Evolutionary conservation across 2,113 vertebrate species (phyloP).

Genomic region (Sinocyclocheilus grahami): DNA sequence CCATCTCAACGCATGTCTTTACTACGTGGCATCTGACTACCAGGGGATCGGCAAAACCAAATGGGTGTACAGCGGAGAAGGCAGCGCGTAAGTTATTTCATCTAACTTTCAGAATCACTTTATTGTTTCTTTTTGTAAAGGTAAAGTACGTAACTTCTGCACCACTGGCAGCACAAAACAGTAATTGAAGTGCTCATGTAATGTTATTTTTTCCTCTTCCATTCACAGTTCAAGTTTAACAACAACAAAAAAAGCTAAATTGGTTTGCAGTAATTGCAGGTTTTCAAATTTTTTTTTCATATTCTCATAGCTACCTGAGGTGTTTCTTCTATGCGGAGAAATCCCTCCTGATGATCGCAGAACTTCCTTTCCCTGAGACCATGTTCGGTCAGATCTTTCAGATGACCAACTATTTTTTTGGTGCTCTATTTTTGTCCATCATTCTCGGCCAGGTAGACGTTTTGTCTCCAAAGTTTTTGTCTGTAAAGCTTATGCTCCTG

Average conservation of each 20-base stretch:
- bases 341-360: constrained; percentile 77
- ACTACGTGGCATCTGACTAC: constrained; percentile 89
- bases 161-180: constrained; percentile 71
- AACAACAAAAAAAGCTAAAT: neutral
- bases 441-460: constrained; percentile 77
- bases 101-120: neutral
- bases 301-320: constrained; percentile 75
- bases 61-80: constrained; percentile 91
- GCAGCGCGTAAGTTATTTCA: constrained; percentile 84
- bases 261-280: neutral
- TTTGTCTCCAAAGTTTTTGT: constrained; percentile 37
- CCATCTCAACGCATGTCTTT: constrained; percentile 90
- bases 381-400: constrained; percentile 78
- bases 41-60: constrained; percentile 87
- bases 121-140: neutral
- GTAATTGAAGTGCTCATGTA: constrained; percentile 37
- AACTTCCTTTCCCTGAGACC: constrained; percentile 74
- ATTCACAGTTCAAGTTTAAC: neutral
- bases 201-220: neutral
- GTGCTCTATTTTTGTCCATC: constrained; percentile 77
- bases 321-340: constrained; percentile 82
- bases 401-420: constrained; percentile 80
- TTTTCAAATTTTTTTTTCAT: constrained; percentile 50
- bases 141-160: neutral
- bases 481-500: constrained; percentile 10